These are phyloP conservation scores for Morbakka virulenta DNA, from an alignment of 30 jellyfish, hydroid and myxozoan species.

Conservation along the genomic window DNA sequence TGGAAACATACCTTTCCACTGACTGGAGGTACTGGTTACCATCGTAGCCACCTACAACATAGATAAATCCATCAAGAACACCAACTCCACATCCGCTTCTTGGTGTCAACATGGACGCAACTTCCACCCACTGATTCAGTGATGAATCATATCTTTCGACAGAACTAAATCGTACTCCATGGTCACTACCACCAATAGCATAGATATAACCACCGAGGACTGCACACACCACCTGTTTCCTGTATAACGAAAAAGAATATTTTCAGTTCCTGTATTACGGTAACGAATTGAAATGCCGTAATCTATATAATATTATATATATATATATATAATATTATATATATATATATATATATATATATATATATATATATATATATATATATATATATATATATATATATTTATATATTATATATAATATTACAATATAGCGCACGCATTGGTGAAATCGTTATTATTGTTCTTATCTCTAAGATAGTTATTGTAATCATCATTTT, in stretches of 20 bases:
- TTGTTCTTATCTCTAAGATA: too few species aligned
- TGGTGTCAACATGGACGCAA: conserved; percentile 75
- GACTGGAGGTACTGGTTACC: conserved; percentile 81
- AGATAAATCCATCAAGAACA: conserved; percentile 83
- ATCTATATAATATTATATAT: too few species aligned
- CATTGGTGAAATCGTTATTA: too few species aligned
- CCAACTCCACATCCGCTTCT: conserved; percentile 94
- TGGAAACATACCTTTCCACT: conserved; percentile 60
- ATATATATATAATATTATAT: too few species aligned
- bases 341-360: too few species aligned
- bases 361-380: too few species aligned
- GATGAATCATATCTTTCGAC: conserved; percentile 88
- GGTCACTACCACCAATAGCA: conserved; percentile 94
- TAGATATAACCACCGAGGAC: conserved; percentile 80
- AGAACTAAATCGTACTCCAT: conserved; percentile 41
- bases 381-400: too few species aligned
- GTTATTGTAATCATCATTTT: too few species aligned
- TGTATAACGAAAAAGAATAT: background rate
- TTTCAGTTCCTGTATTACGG: too few species aligned
- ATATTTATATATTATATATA: too few species aligned
- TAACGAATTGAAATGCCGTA: too few species aligned
- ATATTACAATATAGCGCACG: too few species aligned
- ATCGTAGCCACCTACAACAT: conserved; percentile 92
- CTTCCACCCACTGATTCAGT: conserved; percentile 79
- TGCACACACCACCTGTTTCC: conserved; percentile 92